Base-by-base conservation (phyloP, 2,113 vertebrate genomes). In the Tichodroma muraria region DNA sequence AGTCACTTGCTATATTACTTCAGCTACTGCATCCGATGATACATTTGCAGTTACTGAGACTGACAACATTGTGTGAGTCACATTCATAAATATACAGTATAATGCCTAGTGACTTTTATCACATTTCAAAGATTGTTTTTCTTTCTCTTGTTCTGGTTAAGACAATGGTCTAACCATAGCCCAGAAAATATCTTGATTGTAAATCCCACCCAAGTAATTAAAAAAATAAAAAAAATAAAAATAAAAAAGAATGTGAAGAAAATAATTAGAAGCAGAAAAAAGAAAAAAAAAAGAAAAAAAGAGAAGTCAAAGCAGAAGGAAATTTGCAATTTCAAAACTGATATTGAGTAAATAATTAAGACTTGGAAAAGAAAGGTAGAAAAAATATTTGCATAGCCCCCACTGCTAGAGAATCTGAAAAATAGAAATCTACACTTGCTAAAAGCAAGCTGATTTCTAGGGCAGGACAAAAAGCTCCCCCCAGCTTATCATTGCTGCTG, bases 161-260 rank as follows among this genome's bases (percentile, higher is more conserved):
- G 25, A 64, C 23, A 49, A 49, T 52, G n/a, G 75, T 56, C 9
- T 75, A 77, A 80, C 28, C 31, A 44, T 30, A 75, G 13, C 17
- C 7, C 18, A 65, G 31, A 71, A 90, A 59, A n/a, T 18, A 66
- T 5, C 13, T 66, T 63, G n/a, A 65, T n/a, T 85, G 33, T 1
- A 80, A 84, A 86, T 45, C 13, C 6, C 21, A 38, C 14, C 16
- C 9, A 78, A 13, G 10, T 52, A 49, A 84, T 10, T 15, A 0
- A 15, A 31, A 15, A 27, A 45, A 40, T 13, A 61, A 54, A 19
- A 65, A 23, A 11, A 24, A 4, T 22, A n/a, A 42, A 47, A 64
- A 18, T 11, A 13, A 27, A 27, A 8, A 21, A 16, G 2, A 2
- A 47, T 2, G 3, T 42, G 7, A 49, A 42, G 2, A 50, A 38